Conservation (phyloP, 2,888 invertebrate genomes). For the Trichogramma evanescens region DNA sequence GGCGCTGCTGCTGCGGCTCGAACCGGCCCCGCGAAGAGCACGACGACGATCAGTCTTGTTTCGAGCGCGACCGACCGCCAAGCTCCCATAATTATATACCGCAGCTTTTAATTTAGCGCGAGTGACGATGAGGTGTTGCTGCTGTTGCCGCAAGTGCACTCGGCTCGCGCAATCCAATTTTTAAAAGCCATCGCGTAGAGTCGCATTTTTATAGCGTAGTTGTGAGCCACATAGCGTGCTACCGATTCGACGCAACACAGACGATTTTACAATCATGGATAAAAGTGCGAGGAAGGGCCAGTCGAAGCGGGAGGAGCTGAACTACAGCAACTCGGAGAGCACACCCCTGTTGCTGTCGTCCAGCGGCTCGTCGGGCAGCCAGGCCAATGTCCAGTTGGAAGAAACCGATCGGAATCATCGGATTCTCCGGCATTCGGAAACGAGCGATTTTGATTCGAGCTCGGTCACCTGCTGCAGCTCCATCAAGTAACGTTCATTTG, state of each 20-base stretch:
- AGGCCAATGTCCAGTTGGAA: conserved; percentile 11
- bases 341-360: conserved; percentile 42
- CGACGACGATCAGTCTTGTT: neutral
- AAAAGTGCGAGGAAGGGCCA: conserved; percentile 20
- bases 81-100: no score
- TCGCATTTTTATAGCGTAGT: neutral
- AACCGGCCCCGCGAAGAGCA: neutral
- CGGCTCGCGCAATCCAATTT: no score
- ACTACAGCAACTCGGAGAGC: conserved; percentile 39
- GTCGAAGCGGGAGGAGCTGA: conserved; percentile 21
- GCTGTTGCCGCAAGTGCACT: no score
- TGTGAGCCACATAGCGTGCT: neutral
- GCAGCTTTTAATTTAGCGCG: no score
- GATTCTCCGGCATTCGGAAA: conserved; percentile 35
- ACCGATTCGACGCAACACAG: neutral
- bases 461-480: conserved; percentile 8
- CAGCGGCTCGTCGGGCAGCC: conserved; percentile 30
- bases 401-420: neutral
- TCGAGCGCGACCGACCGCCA: no score
- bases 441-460: conserved; percentile 36
- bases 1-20: neutral
- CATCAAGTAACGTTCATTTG: conserved; percentile 27
- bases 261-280: neutral
- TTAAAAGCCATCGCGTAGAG: neutral
- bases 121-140: no score